Evolutionary conservation across 2,888 invertebrate genomes (phyloP).

Genomic region (Automeris io): DNA sequence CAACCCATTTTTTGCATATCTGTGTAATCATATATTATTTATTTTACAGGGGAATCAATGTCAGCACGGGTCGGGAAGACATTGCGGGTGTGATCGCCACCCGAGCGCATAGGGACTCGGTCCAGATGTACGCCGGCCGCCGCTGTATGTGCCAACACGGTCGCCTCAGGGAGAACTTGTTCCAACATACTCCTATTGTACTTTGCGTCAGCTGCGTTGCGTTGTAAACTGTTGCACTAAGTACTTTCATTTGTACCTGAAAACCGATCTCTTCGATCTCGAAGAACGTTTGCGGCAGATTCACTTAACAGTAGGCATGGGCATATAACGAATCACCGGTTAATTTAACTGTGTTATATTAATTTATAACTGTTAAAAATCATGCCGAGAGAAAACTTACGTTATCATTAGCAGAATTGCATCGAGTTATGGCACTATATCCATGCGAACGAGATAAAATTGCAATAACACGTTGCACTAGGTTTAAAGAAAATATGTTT

Average conservation of each 20-base stretch:
- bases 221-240: slow-evolving; percentile 14
- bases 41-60: slow-evolving; percentile 64
- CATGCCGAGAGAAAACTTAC: too few species aligned
- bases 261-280: slow-evolving; percentile 15
- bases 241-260: slow-evolving; percentile 29
- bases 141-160: slow-evolving; percentile 20
- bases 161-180: slow-evolving; percentile 12
- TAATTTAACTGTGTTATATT: too few species aligned
- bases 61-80: slow-evolving; percentile 70
- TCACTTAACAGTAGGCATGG: background rate
- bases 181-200: background rate
- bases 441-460: too few species aligned
- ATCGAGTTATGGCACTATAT: too few species aligned
- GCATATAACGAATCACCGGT: too few species aligned
- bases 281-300: slow-evolving; percentile 10
- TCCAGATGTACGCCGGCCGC: slow-evolving; percentile 15
- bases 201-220: slow-evolving; percentile 1
- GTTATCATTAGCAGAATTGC: too few species aligned
- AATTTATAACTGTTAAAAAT: too few species aligned
- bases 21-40: too few species aligned
- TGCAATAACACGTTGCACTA: too few species aligned
- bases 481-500: too few species aligned
- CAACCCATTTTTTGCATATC: too few species aligned
- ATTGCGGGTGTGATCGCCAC: slow-evolving; percentile 47
- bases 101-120: slow-evolving; percentile 34